phyloP scores from a whole-genome alignment of 2,797 vertebrate genomes.

The Botia kubotai region DNA sequence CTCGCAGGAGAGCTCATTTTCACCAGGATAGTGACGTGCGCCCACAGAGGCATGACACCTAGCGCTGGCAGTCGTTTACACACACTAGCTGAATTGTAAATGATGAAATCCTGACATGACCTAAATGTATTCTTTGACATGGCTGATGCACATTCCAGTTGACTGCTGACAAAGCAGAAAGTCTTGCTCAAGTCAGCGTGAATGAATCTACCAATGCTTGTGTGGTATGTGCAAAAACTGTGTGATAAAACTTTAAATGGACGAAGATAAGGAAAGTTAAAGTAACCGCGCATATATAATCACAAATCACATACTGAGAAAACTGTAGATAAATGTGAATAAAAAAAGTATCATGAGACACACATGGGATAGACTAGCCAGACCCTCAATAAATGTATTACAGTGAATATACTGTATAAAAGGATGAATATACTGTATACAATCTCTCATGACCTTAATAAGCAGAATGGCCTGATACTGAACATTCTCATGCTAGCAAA shows the following conservation, averaged over 20 bases:
- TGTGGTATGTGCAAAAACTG: slow-evolving; percentile 27
- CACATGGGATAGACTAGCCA: neutral
- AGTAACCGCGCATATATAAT: neutral
- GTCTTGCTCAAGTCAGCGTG: slow-evolving; percentile 57
- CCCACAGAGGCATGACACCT: slow-evolving; percentile 11
- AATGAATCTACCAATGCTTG: slow-evolving; percentile 45
- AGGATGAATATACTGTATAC: neutral
- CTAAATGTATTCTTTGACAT: slow-evolving; percentile 63
- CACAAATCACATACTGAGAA: neutral
- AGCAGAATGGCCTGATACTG: neutral
- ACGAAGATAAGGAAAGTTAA: neutral
- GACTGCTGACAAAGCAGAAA: slow-evolving; percentile 62
- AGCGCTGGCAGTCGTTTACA: slow-evolving; percentile 3
- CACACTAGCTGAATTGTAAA: slow-evolving; percentile 55
- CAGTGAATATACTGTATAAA: neutral
- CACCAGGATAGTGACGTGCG: slow-evolving; percentile 28
- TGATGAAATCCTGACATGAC: slow-evolving; percentile 62
- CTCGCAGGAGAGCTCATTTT: neutral
- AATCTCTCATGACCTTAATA: neutral
- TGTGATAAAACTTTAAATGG: neutral
- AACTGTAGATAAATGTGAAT: neutral
- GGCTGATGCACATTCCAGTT: slow-evolving; percentile 51
- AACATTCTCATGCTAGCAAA: slow-evolving; percentile 23
- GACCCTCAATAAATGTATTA: neutral
- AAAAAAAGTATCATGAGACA: slow-evolving; percentile 2